Evolutionary conservation across 2,797 vertebrate species (phyloP), one percentile per base, ranked within the genome.

Genomic region (Gymnoscopelus microlampas): DNA sequence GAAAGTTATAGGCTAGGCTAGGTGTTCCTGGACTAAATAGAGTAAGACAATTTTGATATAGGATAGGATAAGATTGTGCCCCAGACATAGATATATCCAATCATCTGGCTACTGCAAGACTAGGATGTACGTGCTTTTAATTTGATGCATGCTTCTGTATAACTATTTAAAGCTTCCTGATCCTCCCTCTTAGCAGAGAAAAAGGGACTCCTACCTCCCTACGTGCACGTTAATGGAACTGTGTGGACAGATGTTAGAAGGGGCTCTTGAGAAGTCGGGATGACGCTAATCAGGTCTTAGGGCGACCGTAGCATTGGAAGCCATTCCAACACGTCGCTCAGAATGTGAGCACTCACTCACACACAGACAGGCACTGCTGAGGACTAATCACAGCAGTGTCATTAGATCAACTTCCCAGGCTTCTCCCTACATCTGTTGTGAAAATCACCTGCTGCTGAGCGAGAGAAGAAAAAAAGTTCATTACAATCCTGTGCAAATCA

Each of bases 161-260:
- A 76, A 71, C 63, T 73, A 67, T 71, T 83, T 81, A 89, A 89
- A 72, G 77, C 85, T n/a, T 54, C 62, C 68, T 77, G 83, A 89
- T 86, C 86, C 76, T 70, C 35, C 53, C 19, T 78, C 65, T 57
- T 64, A 81, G 77, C 78, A 32, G 65, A 48, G 50, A 74, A 65
- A 48, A 74, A 60, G 72, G 63, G 74, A 87, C 8, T 44, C 39
- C 39, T 44, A 86, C 76, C 51, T 70, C 58, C 53, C 71, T 66
- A 24, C 54, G 50, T 71, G 66, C 71, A 63, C 70, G 78, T 71
- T 66, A 83, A 80, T 51, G 57, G 77, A 80, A 66, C 71, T 13
- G 70, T 72, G 47, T 71, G 76, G 88, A 85, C 87, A 87, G 85
- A 89, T 89, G 88, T 87, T 81, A 47, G 70, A 35, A 57, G 74